Evolutionary conservation across 2,888 invertebrate genomes (phyloP).

Genomic region (Carabus problematicus): DNA sequence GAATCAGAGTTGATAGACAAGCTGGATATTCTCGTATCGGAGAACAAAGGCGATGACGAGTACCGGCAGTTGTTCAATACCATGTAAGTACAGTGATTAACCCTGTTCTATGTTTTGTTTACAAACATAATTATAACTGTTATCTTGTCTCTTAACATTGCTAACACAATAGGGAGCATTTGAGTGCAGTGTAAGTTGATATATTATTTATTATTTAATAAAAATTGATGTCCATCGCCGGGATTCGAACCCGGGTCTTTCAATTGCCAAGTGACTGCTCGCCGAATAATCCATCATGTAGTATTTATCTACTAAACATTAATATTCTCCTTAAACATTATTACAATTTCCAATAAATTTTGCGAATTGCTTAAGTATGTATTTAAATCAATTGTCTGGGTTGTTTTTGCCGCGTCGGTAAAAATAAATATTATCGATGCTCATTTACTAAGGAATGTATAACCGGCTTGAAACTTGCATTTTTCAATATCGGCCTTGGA

Average conservation of each 20-base stretch:
- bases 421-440: too few relatives aligned
- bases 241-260: too few relatives aligned
- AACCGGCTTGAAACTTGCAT: too few relatives aligned
- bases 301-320: too few relatives aligned
- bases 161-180: constrained; percentile 77
- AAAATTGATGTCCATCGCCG: too few relatives aligned
- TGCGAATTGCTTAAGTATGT: too few relatives aligned
- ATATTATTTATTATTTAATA: constrained; percentile 6
- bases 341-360: not conserved
- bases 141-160: constrained; percentile 39
- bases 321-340: not conserved
- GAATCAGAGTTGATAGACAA: constrained; percentile 95
- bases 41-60: constrained; percentile 93
- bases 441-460: too few relatives aligned
- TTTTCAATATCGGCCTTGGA: too few relatives aligned
- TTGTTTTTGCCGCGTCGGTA: too few relatives aligned
- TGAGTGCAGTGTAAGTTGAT: constrained; percentile 88
- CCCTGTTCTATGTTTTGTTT: constrained; percentile 34
- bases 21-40: constrained; percentile 88
- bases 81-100: constrained; percentile 92
- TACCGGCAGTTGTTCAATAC: constrained; percentile 93
- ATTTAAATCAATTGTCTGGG: too few relatives aligned
- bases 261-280: too few relatives aligned
- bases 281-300: too few relatives aligned
- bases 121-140: constrained; percentile 43